Evolutionary conservation across 2,888 invertebrate genomes (phyloP), one percentile per base, ranked within the genome.

Genomic region (Neoascia interrupta): DNA sequence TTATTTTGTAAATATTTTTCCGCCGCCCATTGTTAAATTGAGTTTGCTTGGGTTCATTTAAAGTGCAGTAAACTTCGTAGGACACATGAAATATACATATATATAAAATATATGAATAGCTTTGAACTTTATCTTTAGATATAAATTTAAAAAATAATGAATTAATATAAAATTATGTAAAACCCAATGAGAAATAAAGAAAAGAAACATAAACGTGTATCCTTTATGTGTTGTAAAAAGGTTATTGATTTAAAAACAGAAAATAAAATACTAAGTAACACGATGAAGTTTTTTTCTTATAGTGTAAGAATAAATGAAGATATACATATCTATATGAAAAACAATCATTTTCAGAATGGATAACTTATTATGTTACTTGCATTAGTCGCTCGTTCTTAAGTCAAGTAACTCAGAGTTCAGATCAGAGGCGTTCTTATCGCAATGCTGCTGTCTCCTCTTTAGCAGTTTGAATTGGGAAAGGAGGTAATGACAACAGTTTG

Each of bases 161-260:
- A 56, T 47, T 61, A 63, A 53, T 53, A 72, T 53, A 60, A 56
- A 45, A 54, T 56, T 58, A 64, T 61, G 45, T 70, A 76, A 66
- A 49, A 47, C 76, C 28, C 43, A 54, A 64, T 64, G 45, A 70
- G 58, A 70, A 64, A 64, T 47, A 68, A 53, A 49, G 10, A 69
- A 56, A 69, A 34, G 11, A 36, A 45, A 53, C 64, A 64, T 76
- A 60, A 76, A 64, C 63, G 70, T 76, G 70, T 72, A 76, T 45
- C 70, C 54, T 76, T 72, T 60, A 66, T 72, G 76, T 70, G 76
- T 76, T 76, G 76, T 72, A 70, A 76, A 66, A 76, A 76, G 45
- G 58, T 69, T 68, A 70, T 60, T 58, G 36, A 72, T 53, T 75
- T 63, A 34, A 63, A 70, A 64, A 63, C 37, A 21, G 39, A 34